Conservation (phyloP, 2,797 vertebrate species). For the Echeneis naucrates region DNA sequence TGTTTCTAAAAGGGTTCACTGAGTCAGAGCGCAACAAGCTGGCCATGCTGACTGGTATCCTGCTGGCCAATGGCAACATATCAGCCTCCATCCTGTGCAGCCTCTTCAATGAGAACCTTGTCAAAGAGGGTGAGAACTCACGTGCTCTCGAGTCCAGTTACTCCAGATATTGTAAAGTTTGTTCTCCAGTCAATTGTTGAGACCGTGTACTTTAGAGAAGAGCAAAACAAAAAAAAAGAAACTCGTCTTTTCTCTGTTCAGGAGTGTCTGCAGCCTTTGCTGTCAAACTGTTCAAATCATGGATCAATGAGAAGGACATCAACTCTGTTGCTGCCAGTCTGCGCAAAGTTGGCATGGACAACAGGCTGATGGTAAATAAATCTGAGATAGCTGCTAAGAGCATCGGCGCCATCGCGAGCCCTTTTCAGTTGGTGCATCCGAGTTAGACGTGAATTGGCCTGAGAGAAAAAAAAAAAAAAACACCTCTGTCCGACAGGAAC, state of each 20-base stretch:
- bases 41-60: slow-evolving; percentile 96
- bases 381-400: background rate
- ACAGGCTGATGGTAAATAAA: slow-evolving; percentile 90
- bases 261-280: slow-evolving; percentile 97
- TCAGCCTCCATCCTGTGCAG: slow-evolving; percentile 96
- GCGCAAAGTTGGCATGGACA: slow-evolving; percentile 97
- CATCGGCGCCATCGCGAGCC: too few relatives aligned
- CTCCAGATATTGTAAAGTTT: background rate
- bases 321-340: slow-evolving; percentile 94
- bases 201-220: background rate
- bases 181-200: too few relatives aligned
- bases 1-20: slow-evolving; percentile 97
- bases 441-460: background rate
- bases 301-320: slow-evolving; percentile 98
- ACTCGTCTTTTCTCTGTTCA: slow-evolving; percentile 51
- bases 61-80: slow-evolving; percentile 94
- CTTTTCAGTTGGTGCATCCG: background rate
- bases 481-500: slow-evolving; percentile 82
- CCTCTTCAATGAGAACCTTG: slow-evolving; percentile 97
- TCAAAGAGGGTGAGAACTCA: slow-evolving; percentile 91
- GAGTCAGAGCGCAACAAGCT: slow-evolving; percentile 98
- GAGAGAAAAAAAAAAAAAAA: too few relatives aligned
- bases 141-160: too few relatives aligned
- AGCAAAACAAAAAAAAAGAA: background rate
- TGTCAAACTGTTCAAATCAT: slow-evolving; percentile 97